Percentiles rank a stretch among this genome's conserved stretches.
These are phyloP conservation scores for Trichonephila inaurata DNA, from an alignment of 1,140 invertebrate genomes.

Conservation along the genomic window DNA sequence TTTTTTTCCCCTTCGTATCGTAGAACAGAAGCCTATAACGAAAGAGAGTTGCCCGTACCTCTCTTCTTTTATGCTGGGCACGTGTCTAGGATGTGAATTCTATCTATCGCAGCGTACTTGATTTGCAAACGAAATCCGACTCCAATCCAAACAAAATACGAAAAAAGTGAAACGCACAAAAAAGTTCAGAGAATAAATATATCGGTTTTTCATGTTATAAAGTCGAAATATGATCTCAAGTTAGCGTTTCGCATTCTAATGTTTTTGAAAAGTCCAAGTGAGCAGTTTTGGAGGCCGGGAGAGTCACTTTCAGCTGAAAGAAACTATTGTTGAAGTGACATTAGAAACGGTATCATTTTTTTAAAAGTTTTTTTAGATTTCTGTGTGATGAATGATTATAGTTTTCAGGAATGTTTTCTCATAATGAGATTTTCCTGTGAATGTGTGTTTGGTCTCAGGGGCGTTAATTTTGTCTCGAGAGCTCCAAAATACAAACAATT, in stretches of 20 bases:
- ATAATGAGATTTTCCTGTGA: too few relatives aligned
- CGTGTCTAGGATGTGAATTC: background rate
- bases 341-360: too few relatives aligned
- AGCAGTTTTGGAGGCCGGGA: background rate
- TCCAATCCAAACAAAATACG: background rate
- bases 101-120: background rate
- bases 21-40: background rate
- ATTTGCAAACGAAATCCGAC: conserved; percentile 20
- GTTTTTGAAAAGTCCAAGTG: background rate
- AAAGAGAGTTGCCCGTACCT: background rate
- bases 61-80: background rate
- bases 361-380: too few relatives aligned
- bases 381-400: too few relatives aligned
- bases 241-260: background rate
- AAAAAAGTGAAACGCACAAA: background rate
- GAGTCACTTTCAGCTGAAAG: background rate
- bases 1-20: too few relatives aligned
- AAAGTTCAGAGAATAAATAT: background rate
- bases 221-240: conserved; percentile 19
- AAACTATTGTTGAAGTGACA: background rate
- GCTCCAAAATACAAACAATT: too few relatives aligned
- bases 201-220: background rate
- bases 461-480: too few relatives aligned
- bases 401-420: too few relatives aligned
- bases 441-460: too few relatives aligned